Base-by-base conservation (phyloP, 2,888 invertebrate species). In the Drosophila picticornis region DNA sequence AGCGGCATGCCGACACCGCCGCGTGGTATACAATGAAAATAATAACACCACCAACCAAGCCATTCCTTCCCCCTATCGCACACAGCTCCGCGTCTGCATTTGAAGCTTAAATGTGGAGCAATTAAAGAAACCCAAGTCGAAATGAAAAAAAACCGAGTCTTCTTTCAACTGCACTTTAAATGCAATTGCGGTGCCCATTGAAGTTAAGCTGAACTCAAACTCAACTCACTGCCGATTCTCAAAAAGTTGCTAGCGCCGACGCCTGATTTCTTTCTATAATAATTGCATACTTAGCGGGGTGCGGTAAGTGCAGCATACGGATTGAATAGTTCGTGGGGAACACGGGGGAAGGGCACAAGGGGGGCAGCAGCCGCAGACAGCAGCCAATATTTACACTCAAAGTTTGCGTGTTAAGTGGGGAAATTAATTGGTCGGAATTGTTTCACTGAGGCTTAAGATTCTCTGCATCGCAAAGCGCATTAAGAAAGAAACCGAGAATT, bases 351-450 rank as follows among this genome's bases (percentile, higher is more conserved):
- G 25, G 32, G 46, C 1, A 1, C 40, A n/a, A 7, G 29, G 16
- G 11, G 25, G n/a, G 4, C 10, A 19, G 13, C 63, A 53, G 31
- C 51, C 59, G 32, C 77, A 72, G 69, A 76, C 65, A 68, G 59
- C 80, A 58, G 75, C 88, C 78, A 86, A 90, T 87, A 84, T 86
- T 86, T 90, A 81, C 90, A 72, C 83, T 75, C 73, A 76, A 90
- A 89, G 86, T 86, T 86, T 87, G 85, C 85, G 86, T 89, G 90
- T 87, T 87, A 88, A 86, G 86, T 90, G 86, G 88, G 73, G 75
- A 83, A 86, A 90, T 86, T 90, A 86, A 90, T 86, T 89, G 86
- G 65, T 77, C 51, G 90, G 75, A 90, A 86, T 84, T 79, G 83
- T 83, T 90, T 81, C 83, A 83, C 61, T 73, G 70, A 50, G 65